Evolutionary conservation across 2,113 vertebrate species (phyloP).

Genomic region (Damaliscus lunatus): DNA sequence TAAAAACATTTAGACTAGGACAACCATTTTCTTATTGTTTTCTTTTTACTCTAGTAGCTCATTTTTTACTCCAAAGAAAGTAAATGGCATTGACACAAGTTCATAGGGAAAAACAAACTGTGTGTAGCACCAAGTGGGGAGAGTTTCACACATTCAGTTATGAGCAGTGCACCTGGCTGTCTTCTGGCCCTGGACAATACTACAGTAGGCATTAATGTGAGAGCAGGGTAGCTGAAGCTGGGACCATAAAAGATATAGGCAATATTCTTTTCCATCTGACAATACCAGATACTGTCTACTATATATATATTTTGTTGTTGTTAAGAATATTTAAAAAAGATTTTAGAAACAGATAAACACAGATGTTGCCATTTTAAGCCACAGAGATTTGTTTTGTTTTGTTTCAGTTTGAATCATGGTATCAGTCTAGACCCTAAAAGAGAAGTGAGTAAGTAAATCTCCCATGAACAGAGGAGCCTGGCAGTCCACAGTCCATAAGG

Average conservation of each 20-base stretch:
- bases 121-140: not conserved
- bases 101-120: not conserved
- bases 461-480: not conserved
- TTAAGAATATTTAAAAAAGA: not conserved
- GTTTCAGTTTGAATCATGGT: not conserved
- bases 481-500: not conserved
- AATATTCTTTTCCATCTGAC: not conserved
- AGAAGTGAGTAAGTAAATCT: not conserved
- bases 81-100: not conserved
- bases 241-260: not conserved
- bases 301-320: too few species aligned
- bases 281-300: accelerated
- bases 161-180: not conserved
- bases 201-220: not conserved
- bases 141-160: accelerated
- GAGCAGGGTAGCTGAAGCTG: not conserved
- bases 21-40: slow-evolving; percentile 4
- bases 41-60: not conserved
- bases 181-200: not conserved
- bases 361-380: not conserved
- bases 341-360: not conserved
- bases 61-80: not conserved
- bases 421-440: not conserved
- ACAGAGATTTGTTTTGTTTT: not conserved
- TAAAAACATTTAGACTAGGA: not conserved